A percentile compares a stretch with the other conserved stretches of the same genome.
These are phyloP conservation scores for Falco novaeseelandiae DNA, from an alignment of 2,797 vertebrate species.

Conservation along the genomic window DNA sequence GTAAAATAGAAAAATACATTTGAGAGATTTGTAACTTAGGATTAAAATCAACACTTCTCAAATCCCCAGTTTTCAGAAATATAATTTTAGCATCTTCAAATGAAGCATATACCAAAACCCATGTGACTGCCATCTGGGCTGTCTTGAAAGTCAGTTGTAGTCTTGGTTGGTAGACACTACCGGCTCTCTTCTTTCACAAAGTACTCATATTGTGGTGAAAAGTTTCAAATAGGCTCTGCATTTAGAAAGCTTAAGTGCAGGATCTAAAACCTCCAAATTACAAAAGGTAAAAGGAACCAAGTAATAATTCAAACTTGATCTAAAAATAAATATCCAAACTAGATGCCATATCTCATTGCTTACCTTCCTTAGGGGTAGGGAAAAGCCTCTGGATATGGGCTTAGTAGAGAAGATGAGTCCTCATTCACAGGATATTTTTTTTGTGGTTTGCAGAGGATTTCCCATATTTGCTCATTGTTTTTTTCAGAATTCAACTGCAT, in stretches of 20 bases:
- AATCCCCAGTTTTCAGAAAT: not conserved
- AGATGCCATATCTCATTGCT: not conserved
- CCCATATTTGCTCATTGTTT: conserved; percentile 20
- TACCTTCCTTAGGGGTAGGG: not conserved
- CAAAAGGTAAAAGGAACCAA: not conserved
- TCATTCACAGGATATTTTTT: not conserved
- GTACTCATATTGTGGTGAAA: not conserved
- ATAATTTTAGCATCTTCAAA: not conserved
- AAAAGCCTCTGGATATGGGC: not conserved
- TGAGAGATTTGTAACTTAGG: not conserved
- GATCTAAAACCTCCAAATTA: not conserved
- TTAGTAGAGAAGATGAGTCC: not conserved
- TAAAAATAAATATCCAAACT: not conserved
- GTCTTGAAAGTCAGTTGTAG: not conserved
- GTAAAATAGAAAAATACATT: not conserved
- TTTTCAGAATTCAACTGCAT: conserved; percentile 31
- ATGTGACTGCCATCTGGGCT: not conserved
- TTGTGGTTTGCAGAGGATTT: conserved; percentile 21
- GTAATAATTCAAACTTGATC: not conserved
- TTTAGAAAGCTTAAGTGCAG: not conserved
- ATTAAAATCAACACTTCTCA: not conserved
- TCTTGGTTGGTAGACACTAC: not conserved
- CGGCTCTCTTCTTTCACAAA: not conserved
- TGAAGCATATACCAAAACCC: not conserved
- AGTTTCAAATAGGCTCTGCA: not conserved